A percentile compares a stretch with the other conserved stretches of the same genome.
Evolutionary conservation across 2,113 vertebrate genomes (phyloP).

Genomic region (Myodes glareolus): DNA sequence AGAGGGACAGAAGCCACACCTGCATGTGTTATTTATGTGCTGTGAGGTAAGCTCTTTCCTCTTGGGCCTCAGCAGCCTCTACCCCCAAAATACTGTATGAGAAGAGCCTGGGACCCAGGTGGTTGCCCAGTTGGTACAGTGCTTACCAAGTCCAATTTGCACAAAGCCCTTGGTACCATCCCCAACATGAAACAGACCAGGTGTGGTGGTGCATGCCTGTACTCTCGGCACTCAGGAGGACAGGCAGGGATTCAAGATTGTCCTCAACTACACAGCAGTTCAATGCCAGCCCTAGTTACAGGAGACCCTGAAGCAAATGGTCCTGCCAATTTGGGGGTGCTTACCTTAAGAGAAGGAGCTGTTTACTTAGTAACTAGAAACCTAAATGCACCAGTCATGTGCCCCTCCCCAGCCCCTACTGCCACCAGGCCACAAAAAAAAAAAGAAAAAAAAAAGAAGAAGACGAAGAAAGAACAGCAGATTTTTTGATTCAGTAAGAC

Average conservation of each 20-base stretch:
- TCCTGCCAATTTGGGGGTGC: neutral
- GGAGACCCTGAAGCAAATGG: neutral
- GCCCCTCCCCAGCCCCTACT: neutral
- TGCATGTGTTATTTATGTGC: neutral
- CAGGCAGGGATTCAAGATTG: neutral
- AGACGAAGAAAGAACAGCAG: neutral
- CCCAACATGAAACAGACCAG: neutral
- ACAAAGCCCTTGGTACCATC: neutral
- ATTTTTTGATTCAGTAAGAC: neutral
- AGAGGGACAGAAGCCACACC: neutral
- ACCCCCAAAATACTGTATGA: neutral
- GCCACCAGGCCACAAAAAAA: neutral
- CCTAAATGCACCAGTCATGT: neutral
- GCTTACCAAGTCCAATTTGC: neutral
- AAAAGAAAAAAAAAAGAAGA: neutral
- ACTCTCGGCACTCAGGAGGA: neutral
- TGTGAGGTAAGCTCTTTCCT: neutral
- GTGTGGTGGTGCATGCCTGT: neutral
- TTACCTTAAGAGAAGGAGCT: neutral
- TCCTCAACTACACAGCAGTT: neutral
- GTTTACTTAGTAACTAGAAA: neutral
- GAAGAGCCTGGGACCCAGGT: neutral
- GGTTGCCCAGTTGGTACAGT: neutral
- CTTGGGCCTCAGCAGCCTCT: neutral
- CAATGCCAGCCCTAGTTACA: neutral